Conservation (phyloP, 2,113 vertebrate species). For the Phalacrocorax pelagicus region DNA sequence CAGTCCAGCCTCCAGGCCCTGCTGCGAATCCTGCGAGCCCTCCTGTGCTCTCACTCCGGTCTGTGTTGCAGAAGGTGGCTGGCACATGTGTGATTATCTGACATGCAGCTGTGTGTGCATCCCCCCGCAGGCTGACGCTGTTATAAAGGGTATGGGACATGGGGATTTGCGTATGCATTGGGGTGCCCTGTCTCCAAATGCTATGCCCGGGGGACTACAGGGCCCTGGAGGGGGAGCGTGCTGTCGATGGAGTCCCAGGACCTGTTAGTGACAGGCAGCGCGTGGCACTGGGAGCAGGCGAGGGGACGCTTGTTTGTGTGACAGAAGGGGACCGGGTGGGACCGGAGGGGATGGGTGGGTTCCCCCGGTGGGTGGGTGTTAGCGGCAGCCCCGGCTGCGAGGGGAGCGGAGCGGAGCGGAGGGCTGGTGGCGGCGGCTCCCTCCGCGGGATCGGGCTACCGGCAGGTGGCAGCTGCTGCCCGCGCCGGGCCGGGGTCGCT, state of each 20-base stretch:
- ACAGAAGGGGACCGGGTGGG: neutral
- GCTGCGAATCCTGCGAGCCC: too few relatives aligned
- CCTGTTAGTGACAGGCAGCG: too few relatives aligned
- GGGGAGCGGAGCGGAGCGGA: neutral
- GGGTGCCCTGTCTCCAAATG: neutral
- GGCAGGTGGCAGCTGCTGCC: conserved; percentile 42
- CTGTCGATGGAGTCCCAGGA: too few relatives aligned
- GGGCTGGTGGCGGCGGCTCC: too few relatives aligned
- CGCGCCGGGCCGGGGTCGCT: neutral
- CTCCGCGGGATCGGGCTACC: neutral
- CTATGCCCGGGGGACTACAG: neutral
- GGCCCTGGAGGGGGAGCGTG: neutral
- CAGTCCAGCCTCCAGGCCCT: neutral
- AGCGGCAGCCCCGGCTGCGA: too few relatives aligned
- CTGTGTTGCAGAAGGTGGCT: neutral
- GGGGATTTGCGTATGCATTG: fast-evolving
- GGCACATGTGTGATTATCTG: fast-evolving
- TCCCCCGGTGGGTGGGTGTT: too few relatives aligned
- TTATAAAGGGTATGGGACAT: fast-evolving
- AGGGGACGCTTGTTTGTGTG: neutral
- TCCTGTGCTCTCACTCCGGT: fast-evolving
- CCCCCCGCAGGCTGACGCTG: fast-evolving
- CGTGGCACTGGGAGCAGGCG: neutral
- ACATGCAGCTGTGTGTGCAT: fast-evolving
- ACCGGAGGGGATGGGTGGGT: neutral